Conservation (phyloP, 1,140 invertebrate species). For the Drosophila auraria region DNA sequence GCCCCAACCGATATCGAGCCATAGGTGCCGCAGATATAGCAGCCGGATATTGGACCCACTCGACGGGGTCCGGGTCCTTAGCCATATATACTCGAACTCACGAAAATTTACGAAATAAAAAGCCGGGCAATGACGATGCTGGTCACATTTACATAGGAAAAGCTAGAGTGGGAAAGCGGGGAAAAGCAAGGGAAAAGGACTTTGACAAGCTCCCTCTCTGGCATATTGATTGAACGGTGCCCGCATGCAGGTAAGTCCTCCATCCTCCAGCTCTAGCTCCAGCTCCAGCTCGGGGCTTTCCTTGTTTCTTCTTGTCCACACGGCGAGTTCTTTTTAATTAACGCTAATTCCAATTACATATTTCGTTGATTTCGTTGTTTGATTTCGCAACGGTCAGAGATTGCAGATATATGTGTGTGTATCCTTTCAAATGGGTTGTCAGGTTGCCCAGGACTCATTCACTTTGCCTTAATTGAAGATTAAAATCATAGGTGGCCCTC, state of each 20-base stretch:
- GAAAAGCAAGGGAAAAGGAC: not conserved
- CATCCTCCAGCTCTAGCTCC: too few species aligned
- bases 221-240: slow-evolving; percentile 49
- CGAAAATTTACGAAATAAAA: slow-evolving; percentile 15
- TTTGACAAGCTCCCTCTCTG: slow-evolving; percentile 39
- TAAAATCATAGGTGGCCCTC: not conserved
- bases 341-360: slow-evolving; percentile 59
- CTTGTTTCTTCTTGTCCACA: slow-evolving; percentile 15
- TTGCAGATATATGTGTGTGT: slow-evolving; percentile 2
- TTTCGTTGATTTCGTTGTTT: slow-evolving; percentile 33
- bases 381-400: slow-evolving; percentile 23
- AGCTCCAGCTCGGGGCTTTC: not conserved
- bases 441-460: not conserved
- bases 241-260: slow-evolving; percentile 34
- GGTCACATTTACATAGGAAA: slow-evolving; percentile 43
- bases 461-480: slow-evolving; percentile 6
- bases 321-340: slow-evolving; percentile 48
- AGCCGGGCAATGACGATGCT: slow-evolving; percentile 22
- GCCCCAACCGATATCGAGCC: slow-evolving; percentile 25
- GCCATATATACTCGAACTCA: slow-evolving; percentile 12
- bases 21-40: slow-evolving; percentile 38
- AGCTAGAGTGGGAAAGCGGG: not conserved
- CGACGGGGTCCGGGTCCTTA: slow-evolving; percentile 1
- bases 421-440: not conserved
- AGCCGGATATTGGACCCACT: slow-evolving; percentile 25